Evolutionary conservation across 2,888 invertebrate species (phyloP), one percentile per base, ranked within the genome.

Genomic region (Eupithecia abbreviata): DNA sequence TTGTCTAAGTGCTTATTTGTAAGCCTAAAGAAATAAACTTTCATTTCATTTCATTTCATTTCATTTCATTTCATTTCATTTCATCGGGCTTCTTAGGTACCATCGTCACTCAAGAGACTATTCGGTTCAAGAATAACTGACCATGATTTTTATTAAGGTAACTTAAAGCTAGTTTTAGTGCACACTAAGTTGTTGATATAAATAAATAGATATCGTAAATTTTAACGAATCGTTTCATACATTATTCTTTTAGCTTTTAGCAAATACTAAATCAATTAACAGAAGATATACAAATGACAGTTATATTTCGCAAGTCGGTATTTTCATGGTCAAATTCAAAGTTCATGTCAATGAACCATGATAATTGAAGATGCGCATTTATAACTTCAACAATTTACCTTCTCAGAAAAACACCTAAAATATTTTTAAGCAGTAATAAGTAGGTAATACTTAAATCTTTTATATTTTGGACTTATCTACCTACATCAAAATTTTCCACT

Each of bases 271-370:
- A 62, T 62, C 62, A 62, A 30, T 62, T 62, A 30, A 12, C 30
- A 62, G 18, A 62, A 30, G 62, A 62, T 30, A 62, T 12, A 10
- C 30, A 62, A 62, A 62, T 30, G 10, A n/a, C 55, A 62, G 18
- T 58, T 30, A 12, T 12, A 30, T 66, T 66, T 66, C 42, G 42
- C 66, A 66, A 66, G 42, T 15, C 43, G 42, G 10, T 68, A 45
- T 45, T 45, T 68, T 45, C 67, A 68, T 45, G 45, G 67, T 42
- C 66, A 66, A 15, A n/a, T 6, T 15, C 42, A 66, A 43, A 43
- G 15, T 68, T 43, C 10, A 45, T 68, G 45, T 45, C 67, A 68
- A 43, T 68, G 45, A 68, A n/a, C n/a, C 42, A n/a, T 42, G 67
- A n/a, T 68, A 68, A 68, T 45, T 67, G 45, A 67, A 67, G 42